These are phyloP conservation scores for Coregonus sp. DNA, from an alignment of 2,797 vertebrate species.

Conservation along the genomic window DNA sequence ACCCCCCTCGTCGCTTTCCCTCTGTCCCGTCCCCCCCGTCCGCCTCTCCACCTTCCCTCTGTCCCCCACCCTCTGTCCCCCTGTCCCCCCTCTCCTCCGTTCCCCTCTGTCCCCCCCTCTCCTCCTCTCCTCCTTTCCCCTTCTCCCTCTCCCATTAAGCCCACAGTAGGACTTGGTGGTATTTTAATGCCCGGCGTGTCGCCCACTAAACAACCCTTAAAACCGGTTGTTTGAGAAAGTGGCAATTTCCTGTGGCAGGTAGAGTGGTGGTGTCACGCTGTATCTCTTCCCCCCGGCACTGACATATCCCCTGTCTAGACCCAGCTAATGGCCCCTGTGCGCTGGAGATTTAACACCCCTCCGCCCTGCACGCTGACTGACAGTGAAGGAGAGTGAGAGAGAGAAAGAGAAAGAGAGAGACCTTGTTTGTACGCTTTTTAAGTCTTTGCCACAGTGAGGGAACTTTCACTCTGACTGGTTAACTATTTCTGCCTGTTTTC, in stretches of 20 bases:
- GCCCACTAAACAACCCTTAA: conserved; percentile 62
- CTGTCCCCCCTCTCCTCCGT: not conserved
- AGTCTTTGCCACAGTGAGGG: not conserved
- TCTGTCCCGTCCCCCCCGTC: not conserved
- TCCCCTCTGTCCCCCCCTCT: not conserved
- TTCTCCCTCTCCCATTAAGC: conserved; percentile 40
- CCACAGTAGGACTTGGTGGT: conserved; percentile 39
- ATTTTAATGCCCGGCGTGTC: conserved; percentile 55
- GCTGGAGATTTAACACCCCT: conserved; percentile 51
- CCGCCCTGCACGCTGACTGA: conserved; percentile 11
- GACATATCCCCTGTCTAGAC: conserved; percentile 56
- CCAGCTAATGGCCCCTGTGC: conserved; percentile 51
- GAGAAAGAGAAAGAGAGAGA: not conserved
- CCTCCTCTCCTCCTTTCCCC: conserved; percentile 1
- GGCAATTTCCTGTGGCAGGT: conserved; percentile 61
- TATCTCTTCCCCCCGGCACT: conserved; percentile 49
- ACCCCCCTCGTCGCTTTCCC: not conserved
- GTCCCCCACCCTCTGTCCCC: not conserved
- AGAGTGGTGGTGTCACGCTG: conserved; percentile 44
- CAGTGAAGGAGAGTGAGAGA: conserved; percentile 18
- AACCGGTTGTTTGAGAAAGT: conserved; percentile 56
- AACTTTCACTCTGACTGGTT: not conserved
- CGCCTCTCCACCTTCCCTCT: not conserved
- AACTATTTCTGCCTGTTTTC: not conserved
- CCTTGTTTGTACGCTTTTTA: not conserved